These are phyloP conservation scores for Therioaphis trifolii DNA, from an alignment of 2,888 invertebrate species.

Conservation along the genomic window DNA sequence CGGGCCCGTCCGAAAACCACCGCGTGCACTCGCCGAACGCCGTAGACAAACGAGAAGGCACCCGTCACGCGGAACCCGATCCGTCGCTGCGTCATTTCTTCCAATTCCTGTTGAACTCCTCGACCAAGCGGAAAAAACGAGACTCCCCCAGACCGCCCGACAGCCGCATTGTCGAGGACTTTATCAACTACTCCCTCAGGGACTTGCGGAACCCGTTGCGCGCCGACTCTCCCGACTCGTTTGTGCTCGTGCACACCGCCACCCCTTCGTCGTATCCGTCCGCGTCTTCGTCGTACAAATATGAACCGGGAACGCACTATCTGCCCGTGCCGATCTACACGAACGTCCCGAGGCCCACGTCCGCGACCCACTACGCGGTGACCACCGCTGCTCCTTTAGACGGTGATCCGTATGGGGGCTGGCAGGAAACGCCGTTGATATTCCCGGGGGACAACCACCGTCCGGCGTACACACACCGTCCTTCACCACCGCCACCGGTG, in stretches of 20 bases:
- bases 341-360: slow-evolving; percentile 29
- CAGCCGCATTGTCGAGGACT: slow-evolving; percentile 57
- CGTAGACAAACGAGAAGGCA: not conserved
- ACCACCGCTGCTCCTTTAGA: not conserved
- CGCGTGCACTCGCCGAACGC: not conserved
- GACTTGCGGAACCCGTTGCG: slow-evolving; percentile 45
- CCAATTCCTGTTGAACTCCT: slow-evolving; percentile 51
- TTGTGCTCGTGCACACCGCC: not conserved
- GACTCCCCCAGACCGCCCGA: slow-evolving; percentile 19
- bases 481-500: not conserved
- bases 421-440: slow-evolving; percentile 52
- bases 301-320: slow-evolving; percentile 31
- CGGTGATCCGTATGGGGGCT: slow-evolving; percentile 19
- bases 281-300: not conserved
- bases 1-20: slow-evolving; percentile 28
- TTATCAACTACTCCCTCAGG: slow-evolving; percentile 64
- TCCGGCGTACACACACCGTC: not conserved
- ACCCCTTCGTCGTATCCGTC: no score
- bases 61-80: slow-evolving; percentile 53
- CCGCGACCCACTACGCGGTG: not conserved
- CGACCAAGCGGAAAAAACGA: slow-evolving; percentile 55
- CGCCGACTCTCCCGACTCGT: not conserved
- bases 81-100: slow-evolving; percentile 41
- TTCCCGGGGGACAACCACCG: slow-evolving; percentile 1
- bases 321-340: slow-evolving; percentile 39